Evolutionary conservation across 1,140 invertebrate genomes (phyloP).

Genomic region (Leptopilina clavipes): DNA sequence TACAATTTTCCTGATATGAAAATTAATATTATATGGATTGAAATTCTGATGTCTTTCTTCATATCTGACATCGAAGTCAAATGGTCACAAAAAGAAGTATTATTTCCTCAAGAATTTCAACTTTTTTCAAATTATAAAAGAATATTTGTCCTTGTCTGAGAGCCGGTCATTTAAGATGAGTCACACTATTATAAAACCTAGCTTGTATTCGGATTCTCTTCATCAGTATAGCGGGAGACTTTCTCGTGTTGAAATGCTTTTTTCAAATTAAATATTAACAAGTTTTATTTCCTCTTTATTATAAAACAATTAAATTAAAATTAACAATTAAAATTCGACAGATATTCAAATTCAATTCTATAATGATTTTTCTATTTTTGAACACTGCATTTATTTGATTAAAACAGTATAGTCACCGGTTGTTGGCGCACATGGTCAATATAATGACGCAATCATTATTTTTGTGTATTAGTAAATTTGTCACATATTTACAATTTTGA

Average conservation of each 20-base stretch:
- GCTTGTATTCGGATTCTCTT: not conserved
- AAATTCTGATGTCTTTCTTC: too few relatives aligned
- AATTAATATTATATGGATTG: too few relatives aligned
- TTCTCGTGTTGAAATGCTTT: slow-evolving; percentile 1
- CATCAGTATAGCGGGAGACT: slow-evolving; percentile 6
- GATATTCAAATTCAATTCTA: not conserved
- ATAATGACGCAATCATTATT: not conserved
- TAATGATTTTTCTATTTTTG: not conserved
- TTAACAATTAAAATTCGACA: too few relatives aligned
- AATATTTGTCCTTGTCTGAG: not conserved
- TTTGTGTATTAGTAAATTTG: not conserved
- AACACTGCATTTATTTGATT: not conserved
- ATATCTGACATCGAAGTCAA: too few relatives aligned
- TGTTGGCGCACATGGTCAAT: not conserved
- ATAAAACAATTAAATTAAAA: too few relatives aligned
- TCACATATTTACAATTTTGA: not conserved
- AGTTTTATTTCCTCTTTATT: too few relatives aligned
- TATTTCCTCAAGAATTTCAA: too few relatives aligned
- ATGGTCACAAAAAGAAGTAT: too few relatives aligned
- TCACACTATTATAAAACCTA: slow-evolving; percentile 7
- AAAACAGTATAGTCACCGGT: not conserved
- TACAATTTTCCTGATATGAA: too few relatives aligned
- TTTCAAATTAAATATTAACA: too few relatives aligned
- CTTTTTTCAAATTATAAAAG: not conserved
- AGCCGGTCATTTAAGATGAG: slow-evolving; percentile 7